Evolutionary conservation across 2,113 vertebrate genomes (phyloP), one percentile per base, ranked within the genome.

Genomic region (Taxidea taxus): DNA sequence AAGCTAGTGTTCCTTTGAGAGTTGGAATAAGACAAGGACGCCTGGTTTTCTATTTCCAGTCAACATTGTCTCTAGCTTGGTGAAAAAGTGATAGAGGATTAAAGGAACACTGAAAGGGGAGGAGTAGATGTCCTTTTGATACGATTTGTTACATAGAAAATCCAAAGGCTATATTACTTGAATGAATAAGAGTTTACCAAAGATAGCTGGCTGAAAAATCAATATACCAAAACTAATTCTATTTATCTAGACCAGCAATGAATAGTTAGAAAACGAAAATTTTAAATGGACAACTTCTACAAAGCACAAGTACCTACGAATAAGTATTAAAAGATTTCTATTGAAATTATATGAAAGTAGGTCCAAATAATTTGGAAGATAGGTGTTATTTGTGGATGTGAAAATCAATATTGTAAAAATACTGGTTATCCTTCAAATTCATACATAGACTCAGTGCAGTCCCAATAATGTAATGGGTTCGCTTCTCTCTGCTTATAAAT

Each of bases 181-280:
- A 92, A 87, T 84, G 72, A 95, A 54, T 87, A 37, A 78, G 51
- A 85, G 29, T 94, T 94, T 90, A 74, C 85, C 93, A 88, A 88
- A 91, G 20, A 64, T 64, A 92, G 21, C 80, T 77, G 66, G 10
- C 68, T 75, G 39, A 62, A 90, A 77, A 97, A 60, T 88, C 96
- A 85, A 64, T 70, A 49, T 25, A 70, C 15, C 64, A 75, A 91
- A 95, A 91, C 80, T 47, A 87, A 62, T 97, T 93, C 27, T 89
- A 47, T 96, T 92, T 95, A 54, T 94, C 51, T 58, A n/a, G 75
- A 56, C 93, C 23, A 82, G 84, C 25, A 83, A 90, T 84, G 29
- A 90, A 87, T 84, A 72, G 29, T 66, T 87, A 74, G 62, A 94
- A 96, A 97, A 94, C 84, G n/a, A 95, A 90, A 87, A 54, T 94